Percentiles rank a stretch among this genome's conserved stretches.
phyloP scores from a whole-genome alignment of 2,888 invertebrate genomes.

The Gastracanthus pulcherrimus region DNA sequence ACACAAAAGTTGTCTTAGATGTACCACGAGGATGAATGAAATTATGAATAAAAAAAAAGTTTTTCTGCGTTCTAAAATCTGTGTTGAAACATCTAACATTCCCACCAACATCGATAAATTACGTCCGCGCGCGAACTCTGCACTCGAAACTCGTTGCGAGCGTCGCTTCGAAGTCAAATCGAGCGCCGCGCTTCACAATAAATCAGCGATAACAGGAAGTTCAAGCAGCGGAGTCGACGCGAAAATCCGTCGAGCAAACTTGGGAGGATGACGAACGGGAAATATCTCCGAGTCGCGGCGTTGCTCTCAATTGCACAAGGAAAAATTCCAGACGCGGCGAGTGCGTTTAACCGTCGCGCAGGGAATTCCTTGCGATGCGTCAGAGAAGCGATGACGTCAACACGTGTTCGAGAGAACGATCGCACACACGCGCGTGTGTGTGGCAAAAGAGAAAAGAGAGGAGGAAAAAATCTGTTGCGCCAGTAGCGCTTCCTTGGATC shows the following conservation, averaged over 20 bases:
- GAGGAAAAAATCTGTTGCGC: background rate
- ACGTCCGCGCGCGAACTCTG: background rate
- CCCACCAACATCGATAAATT: conserved; percentile 3
- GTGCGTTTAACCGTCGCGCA: background rate
- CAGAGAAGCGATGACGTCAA: conserved; percentile 42
- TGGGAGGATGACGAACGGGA: no score
- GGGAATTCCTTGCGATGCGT: conserved; percentile 27
- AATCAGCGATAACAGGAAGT: background rate
- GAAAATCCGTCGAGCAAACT: background rate
- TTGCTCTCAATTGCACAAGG: conserved; percentile 18
- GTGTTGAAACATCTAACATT: conserved; percentile 13
- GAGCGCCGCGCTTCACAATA: background rate
- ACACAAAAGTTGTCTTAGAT: conserved; percentile 15
- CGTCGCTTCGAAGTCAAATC: background rate
- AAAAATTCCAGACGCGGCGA: background rate
- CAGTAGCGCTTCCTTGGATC: conserved; percentile 19
- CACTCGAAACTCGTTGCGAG: background rate
- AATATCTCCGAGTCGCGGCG: background rate
- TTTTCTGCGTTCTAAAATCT: conserved; percentile 48
- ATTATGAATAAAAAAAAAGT: conserved; percentile 32
- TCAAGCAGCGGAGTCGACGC: background rate
- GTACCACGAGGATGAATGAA: conserved; percentile 36
- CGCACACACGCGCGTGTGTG: background rate
- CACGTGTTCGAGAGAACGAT: no score
- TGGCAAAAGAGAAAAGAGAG: background rate